These are phyloP conservation scores for Tokudaia tokunoshimensis DNA, from an alignment of 2,797 vertebrate species.

Conservation along the genomic window DNA sequence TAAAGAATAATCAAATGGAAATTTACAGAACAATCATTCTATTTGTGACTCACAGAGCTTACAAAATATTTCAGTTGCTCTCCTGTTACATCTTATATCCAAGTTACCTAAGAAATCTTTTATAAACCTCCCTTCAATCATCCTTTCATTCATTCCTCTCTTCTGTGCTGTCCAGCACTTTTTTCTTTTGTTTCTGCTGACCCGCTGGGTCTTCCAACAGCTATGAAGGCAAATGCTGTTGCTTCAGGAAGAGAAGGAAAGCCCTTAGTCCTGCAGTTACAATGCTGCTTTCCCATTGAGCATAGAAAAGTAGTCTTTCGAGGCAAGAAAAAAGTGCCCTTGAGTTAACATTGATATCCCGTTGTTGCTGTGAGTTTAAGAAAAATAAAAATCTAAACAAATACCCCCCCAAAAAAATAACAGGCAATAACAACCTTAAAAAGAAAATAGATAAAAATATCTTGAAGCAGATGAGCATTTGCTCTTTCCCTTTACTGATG, in stretches of 20 bases:
- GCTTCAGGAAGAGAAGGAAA: conserved; percentile 18
- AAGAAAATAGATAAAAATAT: not conserved
- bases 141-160: not conserved
- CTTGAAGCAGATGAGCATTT: not conserved
- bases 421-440: not conserved
- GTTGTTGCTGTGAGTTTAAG: not conserved
- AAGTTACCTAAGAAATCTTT: not conserved
- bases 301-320: conserved; percentile 41
- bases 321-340: conserved; percentile 13
- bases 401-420: not conserved
- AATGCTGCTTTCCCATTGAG: conserved; percentile 16
- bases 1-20: conserved; percentile 1
- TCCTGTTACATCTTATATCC: not conserved
- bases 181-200: conserved; percentile 44
- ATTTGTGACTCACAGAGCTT: not conserved
- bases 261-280: not conserved
- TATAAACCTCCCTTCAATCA: not conserved
- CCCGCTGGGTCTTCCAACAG: conserved; percentile 45
- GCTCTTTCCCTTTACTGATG: not conserved
- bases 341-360: not conserved
- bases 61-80: not conserved
- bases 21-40: conserved; percentile 18
- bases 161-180: not conserved
- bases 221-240: conserved; percentile 4
- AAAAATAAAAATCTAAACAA: not conserved